These are phyloP conservation scores for Petroica traversi DNA, from an alignment of 2,113 vertebrate genomes.

Conservation along the genomic window DNA sequence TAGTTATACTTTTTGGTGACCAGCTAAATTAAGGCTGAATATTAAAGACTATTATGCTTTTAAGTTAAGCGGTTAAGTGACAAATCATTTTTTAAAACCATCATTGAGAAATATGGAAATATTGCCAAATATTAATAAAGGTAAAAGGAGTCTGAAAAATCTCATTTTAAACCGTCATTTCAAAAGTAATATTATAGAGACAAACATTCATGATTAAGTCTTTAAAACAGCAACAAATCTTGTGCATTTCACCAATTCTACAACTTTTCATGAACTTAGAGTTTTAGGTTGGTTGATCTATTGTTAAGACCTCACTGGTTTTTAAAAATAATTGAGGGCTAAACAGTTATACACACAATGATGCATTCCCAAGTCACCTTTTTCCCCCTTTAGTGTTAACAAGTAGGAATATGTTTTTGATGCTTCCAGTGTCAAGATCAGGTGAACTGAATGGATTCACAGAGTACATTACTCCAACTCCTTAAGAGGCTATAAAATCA, in stretches of 20 bases:
- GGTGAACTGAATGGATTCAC: slow-evolving; percentile 54
- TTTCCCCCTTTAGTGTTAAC: slow-evolving; percentile 23
- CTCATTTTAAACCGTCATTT: not conserved
- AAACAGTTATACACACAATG: slow-evolving; percentile 47
- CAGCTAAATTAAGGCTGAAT: not conserved
- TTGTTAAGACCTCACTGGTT: not conserved
- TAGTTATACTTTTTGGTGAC: not conserved
- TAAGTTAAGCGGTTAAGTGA: not conserved
- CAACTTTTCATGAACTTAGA: not conserved
- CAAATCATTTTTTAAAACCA: not conserved
- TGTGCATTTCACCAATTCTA: not conserved
- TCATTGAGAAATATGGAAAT: not conserved
- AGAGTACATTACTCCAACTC: slow-evolving; percentile 16
- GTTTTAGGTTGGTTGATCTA: not conserved
- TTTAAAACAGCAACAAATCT: not conserved
- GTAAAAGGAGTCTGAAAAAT: not conserved
- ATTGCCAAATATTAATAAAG: not conserved
- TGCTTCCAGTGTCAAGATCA: slow-evolving; percentile 68
- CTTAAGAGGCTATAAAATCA: slow-evolving; percentile 55
- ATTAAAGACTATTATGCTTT: not conserved
- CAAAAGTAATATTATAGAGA: not conserved
- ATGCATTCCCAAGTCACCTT: slow-evolving; percentile 51
- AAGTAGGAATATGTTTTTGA: slow-evolving; percentile 46
- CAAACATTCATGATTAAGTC: not conserved
- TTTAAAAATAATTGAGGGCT: not conserved